Evolutionary conservation across 1,140 invertebrate genomes (phyloP), one percentile per base, ranked within the genome.

Genomic region (Tyrophagus putrescentiae): DNA sequence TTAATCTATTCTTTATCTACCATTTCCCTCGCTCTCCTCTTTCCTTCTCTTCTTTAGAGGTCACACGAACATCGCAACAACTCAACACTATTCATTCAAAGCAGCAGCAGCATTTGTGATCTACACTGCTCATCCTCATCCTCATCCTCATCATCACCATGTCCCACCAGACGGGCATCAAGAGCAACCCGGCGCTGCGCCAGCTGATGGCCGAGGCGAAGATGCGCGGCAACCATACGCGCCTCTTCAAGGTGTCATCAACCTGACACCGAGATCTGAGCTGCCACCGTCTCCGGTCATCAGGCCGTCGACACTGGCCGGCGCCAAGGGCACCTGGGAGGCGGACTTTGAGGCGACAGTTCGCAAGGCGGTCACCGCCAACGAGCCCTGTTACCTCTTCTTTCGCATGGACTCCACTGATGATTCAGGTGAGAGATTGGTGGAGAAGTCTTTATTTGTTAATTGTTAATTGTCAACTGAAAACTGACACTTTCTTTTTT

Each of bases 371-470:
- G 75, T 96, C 31, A 81, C 89, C 66, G 82, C 87, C 64, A 84
- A 85, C 71, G 82, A 90, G 67, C 94, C 95, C 42, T 90, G 88
- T 66, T 98, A 94, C 71, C 80, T 98, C 60, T 75, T 98, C 21
- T 97, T 85, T 70, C 83, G 89, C 58, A 76, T 94, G 65, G 90
- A 94, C 70, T 75, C 77, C 25, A 82, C 80, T 68, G 82, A 82
- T 67, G 80, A 84, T 60, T 84, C 85, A 7, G 71, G 71, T 18
- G 16, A 21, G 36, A 13, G 36, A 21, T 39, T 21, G 21, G 36
- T 39, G 36, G 21, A 7, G 16, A 28, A 29, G 31, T 52, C 36
- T n/a, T 42, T 28, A 42, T n/a, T n/a, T n/a, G n/a, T n/a, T n/a
- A n/a, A n/a, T n/a, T n/a, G n/a, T n/a, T 21, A 21, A 56, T 21